Base-by-base conservation (phyloP, 2,888 invertebrate species). In the Melangyna quadrimaculata region DNA sequence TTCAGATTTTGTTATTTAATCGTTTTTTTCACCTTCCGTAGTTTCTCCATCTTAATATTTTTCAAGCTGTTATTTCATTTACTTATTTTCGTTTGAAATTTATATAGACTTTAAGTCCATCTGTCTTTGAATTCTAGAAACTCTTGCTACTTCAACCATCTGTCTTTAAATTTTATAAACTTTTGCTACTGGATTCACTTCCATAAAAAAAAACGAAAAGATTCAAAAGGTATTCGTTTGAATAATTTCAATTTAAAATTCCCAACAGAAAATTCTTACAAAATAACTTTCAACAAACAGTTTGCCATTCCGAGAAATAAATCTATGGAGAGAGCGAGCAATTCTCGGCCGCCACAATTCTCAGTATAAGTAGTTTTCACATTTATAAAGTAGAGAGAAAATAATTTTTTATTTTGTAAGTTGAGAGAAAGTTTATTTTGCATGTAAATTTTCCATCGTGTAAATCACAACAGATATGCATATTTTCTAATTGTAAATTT, bases 401-500 rank as follows among this genome's bases (percentile, higher is more conserved):
- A n/a, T n/a, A 0, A 2, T 19, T 19, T 29, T 55, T 55, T 43
- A 1, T 40, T 6, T 7, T 27, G n/a, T n/a, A n/a, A 2, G 6
- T n/a, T 9, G 19, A 63, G 3, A 4, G 9, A 63, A 43, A 27
- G 10, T n/a, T n/a, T 55, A 59, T 57, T 35, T 12, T 57, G 6
- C n/a, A 65, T 29, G 19, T 7, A 48, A 35, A 14, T 32, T 29
- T 32, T 32, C 8, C 19, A 19, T 3, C 3, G 14, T n/a, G n/a
- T n/a, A 19, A 67, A 67, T 7, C 35, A 10, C 14, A 67, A n/a
- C n/a, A n/a, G n/a, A 10, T 12, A 14, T 43, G 51, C 29, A 35
- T 40, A 73, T 61, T 63, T 72, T 40, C 72, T 78, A 74, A 83
- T 83, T 83, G 73, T 59, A 29, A 53, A 79, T 71, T 74, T 72